These are phyloP conservation scores for Ochlodes sylvanus DNA, from an alignment of 2,888 invertebrate species.

Conservation along the genomic window DNA sequence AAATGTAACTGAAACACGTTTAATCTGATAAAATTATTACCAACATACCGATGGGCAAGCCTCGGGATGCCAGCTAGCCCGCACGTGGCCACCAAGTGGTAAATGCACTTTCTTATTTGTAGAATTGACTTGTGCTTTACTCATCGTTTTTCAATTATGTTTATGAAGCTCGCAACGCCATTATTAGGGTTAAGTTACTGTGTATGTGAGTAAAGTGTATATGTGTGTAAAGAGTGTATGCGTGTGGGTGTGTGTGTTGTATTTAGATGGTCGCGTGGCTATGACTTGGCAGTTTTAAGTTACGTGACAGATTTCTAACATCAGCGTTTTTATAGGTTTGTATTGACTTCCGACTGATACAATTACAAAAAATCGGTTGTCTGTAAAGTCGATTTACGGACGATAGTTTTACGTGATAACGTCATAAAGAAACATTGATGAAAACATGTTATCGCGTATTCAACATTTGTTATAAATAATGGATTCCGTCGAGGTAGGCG, in stretches of 20 bases:
- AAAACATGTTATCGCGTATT: too few relatives aligned
- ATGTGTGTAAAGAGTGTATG: too few relatives aligned
- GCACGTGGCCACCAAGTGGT: conserved; percentile 29
- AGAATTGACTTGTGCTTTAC: conserved; percentile 3
- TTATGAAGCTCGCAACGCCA: conserved; percentile 10
- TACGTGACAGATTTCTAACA: too few relatives aligned
- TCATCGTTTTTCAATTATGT: conserved; percentile 27
- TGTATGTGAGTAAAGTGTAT: too few relatives aligned
- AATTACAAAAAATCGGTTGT: too few relatives aligned
- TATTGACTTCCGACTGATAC: too few relatives aligned
- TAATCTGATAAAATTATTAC: conserved; percentile 19
- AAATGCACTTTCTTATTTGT: conserved; percentile 33
- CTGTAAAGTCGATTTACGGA: too few relatives aligned
- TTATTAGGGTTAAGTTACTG: conserved; percentile 29
- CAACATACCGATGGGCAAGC: background rate
- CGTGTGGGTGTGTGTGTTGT: background rate
- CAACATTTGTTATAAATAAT: too few relatives aligned
- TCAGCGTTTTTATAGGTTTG: too few relatives aligned
- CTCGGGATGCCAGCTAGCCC: background rate
- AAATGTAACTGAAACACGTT: background rate
- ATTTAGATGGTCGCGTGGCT: conserved; percentile 14
- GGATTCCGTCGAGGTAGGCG: too few relatives aligned
- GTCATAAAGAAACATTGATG: too few relatives aligned
- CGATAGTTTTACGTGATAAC: too few relatives aligned
- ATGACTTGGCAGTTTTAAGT: background rate